phyloP scores from a whole-genome alignment of 2,113 vertebrate species.

The Plectropomus leopardus region DNA sequence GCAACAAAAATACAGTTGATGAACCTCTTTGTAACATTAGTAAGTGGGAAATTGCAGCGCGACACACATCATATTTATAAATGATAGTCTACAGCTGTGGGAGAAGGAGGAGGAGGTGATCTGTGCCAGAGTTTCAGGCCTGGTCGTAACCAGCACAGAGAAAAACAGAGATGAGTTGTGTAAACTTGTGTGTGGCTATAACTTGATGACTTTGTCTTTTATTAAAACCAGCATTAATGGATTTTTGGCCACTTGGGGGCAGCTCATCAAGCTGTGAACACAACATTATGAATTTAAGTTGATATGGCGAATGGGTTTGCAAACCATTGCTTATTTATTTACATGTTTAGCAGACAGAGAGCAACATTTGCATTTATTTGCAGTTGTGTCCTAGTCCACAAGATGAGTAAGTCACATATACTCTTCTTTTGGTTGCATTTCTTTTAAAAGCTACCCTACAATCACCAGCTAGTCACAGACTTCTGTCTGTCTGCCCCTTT shows the following conservation, averaged over 20 bases:
- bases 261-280: not conserved
- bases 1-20: conserved; percentile 54
- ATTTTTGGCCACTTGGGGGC: not conserved
- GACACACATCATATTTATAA: conserved; percentile 22
- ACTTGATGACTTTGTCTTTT: not conserved
- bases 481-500: not conserved
- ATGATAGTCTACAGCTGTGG: conserved; percentile 43
- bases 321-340: conserved; percentile 4
- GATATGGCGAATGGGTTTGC: not conserved
- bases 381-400: not conserved
- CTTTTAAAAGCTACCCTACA: not conserved
- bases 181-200: not conserved
- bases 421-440: not conserved
- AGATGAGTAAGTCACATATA: not conserved
- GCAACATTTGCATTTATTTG: not conserved
- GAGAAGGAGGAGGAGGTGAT: conserved; percentile 32
- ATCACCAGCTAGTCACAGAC: not conserved
- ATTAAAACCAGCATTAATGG: not conserved
- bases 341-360: not conserved
- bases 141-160: not conserved
- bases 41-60: conserved; percentile 48
- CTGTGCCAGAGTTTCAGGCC: not conserved
- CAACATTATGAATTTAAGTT: not conserved
- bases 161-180: not conserved
- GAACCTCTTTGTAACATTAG: conserved; percentile 29